Base-by-base conservation (phyloP, 2,888 invertebrate genomes). In the Eupithecia insigniata region DNA sequence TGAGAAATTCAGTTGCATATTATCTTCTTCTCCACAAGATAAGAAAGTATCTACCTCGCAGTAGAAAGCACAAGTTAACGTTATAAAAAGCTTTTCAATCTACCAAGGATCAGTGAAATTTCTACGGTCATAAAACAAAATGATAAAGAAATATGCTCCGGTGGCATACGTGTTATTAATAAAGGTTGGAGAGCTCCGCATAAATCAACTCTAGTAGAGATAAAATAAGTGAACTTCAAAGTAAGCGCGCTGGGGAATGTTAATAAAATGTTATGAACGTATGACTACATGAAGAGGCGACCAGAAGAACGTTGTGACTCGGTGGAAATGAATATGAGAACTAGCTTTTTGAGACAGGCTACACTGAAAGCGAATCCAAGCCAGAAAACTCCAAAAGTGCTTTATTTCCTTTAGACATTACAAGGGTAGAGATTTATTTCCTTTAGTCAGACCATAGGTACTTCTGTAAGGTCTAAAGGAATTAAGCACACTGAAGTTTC, bases 121-220 rank as follows among this genome's bases (percentile, higher is more conserved):
- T 55, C 34, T 34, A 36, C 0, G 51, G 66, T n/a, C 61, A 61
- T 46, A 43, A 69, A 61, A 51, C 18, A 69, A 43, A 60, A 64
- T 36, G 55, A 72, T 34, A 67, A 73, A 28, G n/a, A 62, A 71
- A 69, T 58, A 70, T 55, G 30, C 32, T n/a, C 28, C 16, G 16
- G 22, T 51, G 28, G 51, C 68, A 60, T 10, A 58, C 51, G 61
- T 66, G 58, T 22, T 73, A 67, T 70, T 73, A 67, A 67, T 73
- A 67, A 60, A 67, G 60, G 60, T 73, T 22, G 55, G 66, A 69
- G 68, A 71, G 66, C 66, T 68, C 28, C 73, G 73, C 70, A 72
- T 76, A 75, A 77, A 78, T 76, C 75, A 77, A 72, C 69, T 76
- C 74, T 66, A 75, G 69, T 67, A 73, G 65, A 76, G 76, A 79